Conservation (phyloP, 2,113 vertebrate species). For the Amphilophus citrinellus region DNA sequence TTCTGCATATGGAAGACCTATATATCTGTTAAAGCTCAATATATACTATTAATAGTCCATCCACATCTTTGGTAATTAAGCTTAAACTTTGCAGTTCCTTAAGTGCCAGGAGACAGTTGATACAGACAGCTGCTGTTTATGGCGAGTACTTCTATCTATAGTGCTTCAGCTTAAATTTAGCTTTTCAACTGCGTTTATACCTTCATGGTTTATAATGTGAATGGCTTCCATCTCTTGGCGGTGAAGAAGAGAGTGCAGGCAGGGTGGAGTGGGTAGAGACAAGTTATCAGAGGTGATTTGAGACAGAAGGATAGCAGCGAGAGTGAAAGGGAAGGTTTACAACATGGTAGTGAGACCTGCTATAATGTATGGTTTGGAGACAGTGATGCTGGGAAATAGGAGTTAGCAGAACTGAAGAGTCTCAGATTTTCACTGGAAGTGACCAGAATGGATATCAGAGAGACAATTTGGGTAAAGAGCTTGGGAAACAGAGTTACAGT, state of each 20-base stretch:
- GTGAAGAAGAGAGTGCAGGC: not conserved
- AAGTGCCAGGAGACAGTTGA: not conserved
- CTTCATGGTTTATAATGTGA: not conserved
- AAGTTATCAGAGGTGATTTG: not conserved
- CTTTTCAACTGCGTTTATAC: not conserved
- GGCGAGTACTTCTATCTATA: not conserved
- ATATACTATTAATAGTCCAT: not conserved
- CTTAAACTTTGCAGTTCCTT: not conserved
- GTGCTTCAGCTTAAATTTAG: not conserved
- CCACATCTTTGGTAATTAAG: not conserved
- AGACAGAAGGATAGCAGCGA: not conserved
- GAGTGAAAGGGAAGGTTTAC: not conserved
- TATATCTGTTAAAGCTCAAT: not conserved
- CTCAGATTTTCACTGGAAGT: not conserved
- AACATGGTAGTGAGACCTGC: not conserved
- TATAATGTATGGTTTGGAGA: not conserved
- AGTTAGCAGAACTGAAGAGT: not conserved
- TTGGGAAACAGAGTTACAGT: not conserved
- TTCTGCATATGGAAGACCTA: not conserved
- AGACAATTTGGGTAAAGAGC: not conserved
- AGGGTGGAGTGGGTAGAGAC: not conserved
- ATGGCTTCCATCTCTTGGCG: not conserved
- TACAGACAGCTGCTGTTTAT: not conserved
- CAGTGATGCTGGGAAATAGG: not conserved
- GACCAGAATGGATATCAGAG: not conserved